Evolutionary conservation across 2,797 vertebrate species (phyloP).

Genomic region (Arctocebus calabarensis): DNA sequence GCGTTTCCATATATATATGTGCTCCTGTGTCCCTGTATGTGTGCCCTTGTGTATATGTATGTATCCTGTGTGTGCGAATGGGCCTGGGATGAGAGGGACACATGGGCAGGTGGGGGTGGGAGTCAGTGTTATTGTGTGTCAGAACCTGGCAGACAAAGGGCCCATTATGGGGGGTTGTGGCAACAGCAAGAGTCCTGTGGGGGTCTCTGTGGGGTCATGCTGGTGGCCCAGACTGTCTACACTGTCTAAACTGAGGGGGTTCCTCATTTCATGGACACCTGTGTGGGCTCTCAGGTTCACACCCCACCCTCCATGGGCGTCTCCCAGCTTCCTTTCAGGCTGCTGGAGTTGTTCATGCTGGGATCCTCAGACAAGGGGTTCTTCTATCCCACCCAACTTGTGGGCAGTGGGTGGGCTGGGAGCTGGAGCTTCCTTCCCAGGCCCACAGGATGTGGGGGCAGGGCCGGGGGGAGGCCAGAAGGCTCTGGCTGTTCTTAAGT

Average conservation of each 20-base stretch:
- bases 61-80: background rate
- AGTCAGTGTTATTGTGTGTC: background rate
- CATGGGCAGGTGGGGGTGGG: background rate
- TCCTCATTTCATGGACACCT: background rate
- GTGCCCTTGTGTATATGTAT: background rate
- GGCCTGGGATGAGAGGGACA: background rate
- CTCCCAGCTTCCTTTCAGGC: background rate
- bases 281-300: background rate
- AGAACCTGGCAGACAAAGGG: constrained; percentile 52
- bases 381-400: background rate
- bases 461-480: fast-evolving
- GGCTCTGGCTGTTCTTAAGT: background rate
- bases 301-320: background rate
- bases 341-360: background rate
- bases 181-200: background rate
- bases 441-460: background rate
- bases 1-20: background rate
- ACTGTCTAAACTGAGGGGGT: background rate
- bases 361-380: background rate
- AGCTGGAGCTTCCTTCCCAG: background rate
- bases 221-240: constrained; percentile 5
- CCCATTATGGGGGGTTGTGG: background rate
- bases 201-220: background rate
- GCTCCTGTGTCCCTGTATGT: too few species aligned
- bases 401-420: background rate